phyloP scores from a whole-genome alignment of 2,797 vertebrate genomes.

The Aythya fuligula region DNA sequence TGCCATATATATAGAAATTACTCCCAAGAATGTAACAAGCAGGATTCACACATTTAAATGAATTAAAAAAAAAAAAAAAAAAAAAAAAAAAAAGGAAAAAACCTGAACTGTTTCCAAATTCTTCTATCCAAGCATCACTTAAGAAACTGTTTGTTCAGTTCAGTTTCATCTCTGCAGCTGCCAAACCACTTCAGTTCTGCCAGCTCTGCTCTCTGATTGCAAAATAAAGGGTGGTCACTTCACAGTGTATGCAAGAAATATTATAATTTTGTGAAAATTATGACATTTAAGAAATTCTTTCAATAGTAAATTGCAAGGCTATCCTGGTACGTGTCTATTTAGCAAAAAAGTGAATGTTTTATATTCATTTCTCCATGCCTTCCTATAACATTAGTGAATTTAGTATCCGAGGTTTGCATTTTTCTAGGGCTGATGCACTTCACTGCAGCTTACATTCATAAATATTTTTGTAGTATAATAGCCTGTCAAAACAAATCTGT shows the following conservation, averaged over 20 bases:
- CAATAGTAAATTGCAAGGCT: slow-evolving; percentile 50
- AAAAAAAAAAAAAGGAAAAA: slow-evolving; percentile 64
- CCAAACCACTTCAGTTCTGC: slow-evolving; percentile 81
- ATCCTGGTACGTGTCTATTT: slow-evolving; percentile 11
- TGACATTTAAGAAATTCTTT: slow-evolving; percentile 64
- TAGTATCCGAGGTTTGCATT: slow-evolving; percentile 45
- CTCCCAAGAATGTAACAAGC: slow-evolving; percentile 79
- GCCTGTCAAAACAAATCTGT: slow-evolving; percentile 84
- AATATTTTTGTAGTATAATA: slow-evolving; percentile 81
- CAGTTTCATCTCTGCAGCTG: slow-evolving; percentile 81
- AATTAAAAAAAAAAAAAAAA: slow-evolving; percentile 71
- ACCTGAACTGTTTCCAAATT: slow-evolving; percentile 83
- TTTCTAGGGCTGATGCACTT: slow-evolving; percentile 73
- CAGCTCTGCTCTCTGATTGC: slow-evolving; percentile 81
- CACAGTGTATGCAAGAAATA: slow-evolving; percentile 78
- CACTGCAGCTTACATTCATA: slow-evolving; percentile 79
- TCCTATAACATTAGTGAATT: slow-evolving; percentile 47
- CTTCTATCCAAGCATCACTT: slow-evolving; percentile 83
- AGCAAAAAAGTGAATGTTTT: slow-evolving; percentile 22
- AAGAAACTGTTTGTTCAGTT: slow-evolving; percentile 87
- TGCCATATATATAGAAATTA: slow-evolving; percentile 75
- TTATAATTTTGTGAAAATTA: slow-evolving; percentile 74
- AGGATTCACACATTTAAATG: slow-evolving; percentile 85
- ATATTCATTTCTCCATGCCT: slow-evolving; percentile 40
- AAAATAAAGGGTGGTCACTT: slow-evolving; percentile 86